Conservation (phyloP, 2,888 invertebrate genomes). For the Caenorhabditis sulstoni region DNA sequence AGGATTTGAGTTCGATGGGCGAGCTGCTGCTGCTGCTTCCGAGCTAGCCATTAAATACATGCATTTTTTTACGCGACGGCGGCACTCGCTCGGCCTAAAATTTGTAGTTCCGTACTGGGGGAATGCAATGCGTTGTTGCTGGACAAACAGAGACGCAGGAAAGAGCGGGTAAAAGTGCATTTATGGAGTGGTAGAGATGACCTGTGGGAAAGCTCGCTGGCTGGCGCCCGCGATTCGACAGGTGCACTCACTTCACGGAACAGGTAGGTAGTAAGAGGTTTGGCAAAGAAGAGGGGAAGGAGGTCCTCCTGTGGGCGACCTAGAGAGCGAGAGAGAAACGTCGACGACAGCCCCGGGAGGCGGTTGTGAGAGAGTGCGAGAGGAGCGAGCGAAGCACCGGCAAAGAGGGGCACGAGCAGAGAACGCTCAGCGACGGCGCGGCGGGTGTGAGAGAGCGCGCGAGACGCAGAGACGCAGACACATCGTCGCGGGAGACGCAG, state of each 20-base stretch:
- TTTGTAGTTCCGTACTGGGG: slow-evolving; percentile 23
- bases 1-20: background rate
- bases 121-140: slow-evolving; percentile 10
- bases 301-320: slow-evolving; percentile 42
- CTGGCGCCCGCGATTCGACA: slow-evolving; percentile 29
- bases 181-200: slow-evolving; percentile 10
- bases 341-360: slow-evolving; percentile 26
- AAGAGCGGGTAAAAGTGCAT: slow-evolving; percentile 20
- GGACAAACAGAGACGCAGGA: slow-evolving; percentile 19
- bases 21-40: slow-evolving; percentile 2
- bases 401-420: slow-evolving; percentile 43
- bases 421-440: slow-evolving; percentile 46
- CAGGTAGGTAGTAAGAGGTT: slow-evolving; percentile 61
- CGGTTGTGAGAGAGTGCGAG: slow-evolving; percentile 20
- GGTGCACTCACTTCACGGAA: slow-evolving; percentile 56
- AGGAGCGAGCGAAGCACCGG: slow-evolving; percentile 9
- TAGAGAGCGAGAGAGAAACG: slow-evolving; percentile 18
- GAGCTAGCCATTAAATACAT: background rate
- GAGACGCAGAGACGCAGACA: slow-evolving; percentile 46
- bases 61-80: slow-evolving; percentile 19
- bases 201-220: slow-evolving; percentile 12
- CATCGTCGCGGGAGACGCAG: slow-evolving; percentile 47
- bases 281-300: slow-evolving; percentile 48
- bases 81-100: slow-evolving; percentile 19
- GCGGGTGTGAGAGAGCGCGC: slow-evolving; percentile 15